Base-by-base conservation (phyloP, 1,140 invertebrate genomes). In the Ceratina japonica region DNA sequence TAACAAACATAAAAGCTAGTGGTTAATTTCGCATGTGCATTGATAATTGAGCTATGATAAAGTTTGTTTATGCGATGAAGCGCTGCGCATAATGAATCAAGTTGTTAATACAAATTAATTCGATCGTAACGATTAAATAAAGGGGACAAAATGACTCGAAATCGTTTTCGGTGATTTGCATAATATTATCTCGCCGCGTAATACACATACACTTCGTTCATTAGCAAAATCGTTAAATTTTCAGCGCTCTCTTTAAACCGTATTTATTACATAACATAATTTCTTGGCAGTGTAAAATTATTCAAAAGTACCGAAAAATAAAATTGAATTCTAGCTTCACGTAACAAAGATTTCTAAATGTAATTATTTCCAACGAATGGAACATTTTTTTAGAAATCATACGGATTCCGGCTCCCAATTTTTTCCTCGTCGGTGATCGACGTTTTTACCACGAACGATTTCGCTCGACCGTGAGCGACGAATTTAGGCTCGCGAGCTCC, bases 21-120 rank as follows among this genome's bases (percentile, higher is more conserved):
- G 37, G 37, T 44, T 44, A 44, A 44, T 18, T n/a, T 5, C 16
- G n/a, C 8, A 16, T 3, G 37, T 10, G 37, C 37, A 20, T 71
- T 15, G 54, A 20, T 63, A 74, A 54, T 63, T 64, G 7, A 27
- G 18, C 20, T 1, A 22, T 52, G 13, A 74, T 64, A 18, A n/a
- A 64, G n/a, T 16, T 59, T 31, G 18, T 64, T 62, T 52, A 20
- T 37, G n/a, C n/a, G 3, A 8, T 31, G 13, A 3, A 54, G 3
- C 24, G 24, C 18, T 3, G 15, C 15, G 49, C 7, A 31, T 52
- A 52, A 51, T 5, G 59, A 63, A 74, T 37, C 13, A 16, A 37
- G n/a, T 49, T 61, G 59, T 74, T 64, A 54, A 63, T 27, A 52
- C 49, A 16, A 56, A 37, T 65, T 54, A 75, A 62, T 54, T 74